phyloP scores from a whole-genome alignment of 2,113 vertebrate species.

The Pyrgilauda ruficollis region DNA sequence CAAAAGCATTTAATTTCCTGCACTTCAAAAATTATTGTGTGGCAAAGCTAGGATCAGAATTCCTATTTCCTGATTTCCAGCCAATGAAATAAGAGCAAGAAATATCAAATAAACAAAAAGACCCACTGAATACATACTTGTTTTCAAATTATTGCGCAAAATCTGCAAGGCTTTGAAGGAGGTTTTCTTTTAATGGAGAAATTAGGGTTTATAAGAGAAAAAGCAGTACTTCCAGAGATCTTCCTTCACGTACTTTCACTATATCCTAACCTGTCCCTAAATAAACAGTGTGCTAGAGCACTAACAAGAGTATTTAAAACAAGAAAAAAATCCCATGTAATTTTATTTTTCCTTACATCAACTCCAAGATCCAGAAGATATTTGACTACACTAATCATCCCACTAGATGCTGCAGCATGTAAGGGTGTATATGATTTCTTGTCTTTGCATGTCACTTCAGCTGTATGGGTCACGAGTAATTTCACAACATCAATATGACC shows the following conservation, averaged over 20 bases:
- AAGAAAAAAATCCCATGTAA: not conserved
- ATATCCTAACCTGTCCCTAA: not conserved
- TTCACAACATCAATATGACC: constrained; percentile 98
- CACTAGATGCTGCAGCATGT: constrained; percentile 94
- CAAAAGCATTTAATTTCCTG: not conserved
- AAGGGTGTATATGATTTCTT: constrained; percentile 96
- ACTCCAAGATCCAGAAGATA: constrained; percentile 95
- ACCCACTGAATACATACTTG: not conserved
- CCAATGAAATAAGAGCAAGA: not conserved
- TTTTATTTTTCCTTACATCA: constrained; percentile 82
- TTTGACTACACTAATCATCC: constrained; percentile 96
- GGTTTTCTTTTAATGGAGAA: not conserved
- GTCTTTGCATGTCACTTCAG: constrained; percentile 96
- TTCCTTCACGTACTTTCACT: not conserved
- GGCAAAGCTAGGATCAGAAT: not conserved
- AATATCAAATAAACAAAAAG: not conserved
- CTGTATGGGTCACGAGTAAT: constrained; percentile 89
- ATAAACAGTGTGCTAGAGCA: not conserved
- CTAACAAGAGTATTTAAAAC: not conserved
- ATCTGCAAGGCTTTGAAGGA: not conserved
- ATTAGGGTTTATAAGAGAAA: not conserved
- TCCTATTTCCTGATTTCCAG: constrained; percentile 8
- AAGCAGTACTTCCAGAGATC: not conserved
- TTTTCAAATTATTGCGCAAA: not conserved
- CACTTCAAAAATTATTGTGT: not conserved